Conservation (phyloP, 2,113 vertebrate genomes). For the Dendropsophus ebraccatus region DNA sequence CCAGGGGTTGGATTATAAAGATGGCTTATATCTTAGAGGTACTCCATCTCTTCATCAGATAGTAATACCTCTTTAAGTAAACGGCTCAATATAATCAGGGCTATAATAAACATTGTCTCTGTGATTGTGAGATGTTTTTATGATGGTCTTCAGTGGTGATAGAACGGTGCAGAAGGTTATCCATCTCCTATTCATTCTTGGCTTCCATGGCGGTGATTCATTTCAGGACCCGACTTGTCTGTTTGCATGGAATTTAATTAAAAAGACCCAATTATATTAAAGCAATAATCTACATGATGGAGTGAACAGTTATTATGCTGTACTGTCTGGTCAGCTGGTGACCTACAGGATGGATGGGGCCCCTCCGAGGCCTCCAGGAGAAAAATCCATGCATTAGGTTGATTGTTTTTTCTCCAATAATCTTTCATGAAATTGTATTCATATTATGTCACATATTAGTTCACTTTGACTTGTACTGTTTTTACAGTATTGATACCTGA, state of each 20-base stretch:
- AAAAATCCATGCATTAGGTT: conserved; percentile 1
- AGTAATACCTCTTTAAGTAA: too few species aligned
- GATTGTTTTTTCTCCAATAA: neutral
- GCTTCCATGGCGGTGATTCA: conserved; percentile 7
- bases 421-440: neutral
- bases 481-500: neutral
- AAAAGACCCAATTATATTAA: conserved; percentile 30
- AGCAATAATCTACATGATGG: conserved; percentile 4
- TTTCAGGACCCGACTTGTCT: neutral
- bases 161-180: neutral
- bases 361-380: neutral
- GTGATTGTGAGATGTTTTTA: neutral
- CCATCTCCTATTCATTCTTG: neutral
- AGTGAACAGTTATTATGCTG: conserved; percentile 1
- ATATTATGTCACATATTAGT: neutral
- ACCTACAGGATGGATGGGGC: neutral
- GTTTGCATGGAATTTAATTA: conserved; percentile 29
- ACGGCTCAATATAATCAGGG: neutral
- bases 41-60: too few species aligned
- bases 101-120: neutral
- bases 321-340: neutral
- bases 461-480: neutral
- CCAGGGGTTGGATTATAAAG: too few species aligned
- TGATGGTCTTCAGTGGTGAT: neutral
- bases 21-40: too few species aligned